Evolutionary conservation across 2,113 vertebrate genomes (phyloP), one percentile per base, ranked within the genome.

Genomic region (Lagenorhynchus albirostris): DNA sequence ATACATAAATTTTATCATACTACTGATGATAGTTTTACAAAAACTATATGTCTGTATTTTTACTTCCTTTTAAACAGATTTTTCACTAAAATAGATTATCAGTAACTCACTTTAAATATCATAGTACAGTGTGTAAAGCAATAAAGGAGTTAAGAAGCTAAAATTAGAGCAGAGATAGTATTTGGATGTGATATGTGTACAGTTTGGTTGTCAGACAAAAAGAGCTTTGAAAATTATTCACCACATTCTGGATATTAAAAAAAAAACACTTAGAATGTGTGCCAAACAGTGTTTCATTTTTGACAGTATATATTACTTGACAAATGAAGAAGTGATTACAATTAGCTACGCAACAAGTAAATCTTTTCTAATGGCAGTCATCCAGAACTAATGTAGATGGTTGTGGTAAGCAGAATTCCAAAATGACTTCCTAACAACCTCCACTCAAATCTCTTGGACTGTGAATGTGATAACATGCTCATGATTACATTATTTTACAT

Each of bases 301-400:
- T 97, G 92, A 21, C 31, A 95, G 67, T 53, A 12, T 90, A 84
- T 96, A 90, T 95, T 97, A 85, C 84, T 97, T 95, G 91, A 92
- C 97, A 98, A 98, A 98, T 95, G 8, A 83, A 67, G 93, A 98
- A 98, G 93, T 95, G 93, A 79, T 96, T 77, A 96, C 93, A 98
- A 98, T 98, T 98, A 98, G 97, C 97, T 96, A 86, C 62, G 95
- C 97, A 97, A 96, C 98, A 98, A 99, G 98, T 86, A 97, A 94
- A 82, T 97, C 92, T 97, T 98, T 92, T 98, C 97, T 98, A 83
- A 71, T 97, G 92, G 93, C 95, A 97, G 95, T 92, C 94, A 89
- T 94, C 55, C 47, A 84, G 95, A 98, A 95, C 92, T 97, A 98
- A 97, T 98, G 96, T 96, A 98, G 97, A 97, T 58, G 3, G 36